Base-by-base conservation (phyloP, 2,113 vertebrate species). In the Pelmatolapia mariae region DNA sequence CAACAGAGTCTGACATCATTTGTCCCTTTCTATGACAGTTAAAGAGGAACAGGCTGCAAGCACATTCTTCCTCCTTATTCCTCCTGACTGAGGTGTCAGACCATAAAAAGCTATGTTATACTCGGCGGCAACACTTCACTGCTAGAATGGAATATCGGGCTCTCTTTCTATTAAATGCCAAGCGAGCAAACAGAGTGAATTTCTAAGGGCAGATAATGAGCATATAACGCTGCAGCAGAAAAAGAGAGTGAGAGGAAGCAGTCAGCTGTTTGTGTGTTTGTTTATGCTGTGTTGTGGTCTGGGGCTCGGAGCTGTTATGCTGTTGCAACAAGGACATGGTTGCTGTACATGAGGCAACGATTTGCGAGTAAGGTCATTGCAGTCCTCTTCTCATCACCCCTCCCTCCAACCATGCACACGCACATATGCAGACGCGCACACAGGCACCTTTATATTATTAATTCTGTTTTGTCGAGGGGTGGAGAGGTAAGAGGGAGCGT, bases 311-410 rank as follows among this genome's bases (percentile, higher is more conserved):
- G 85, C 91, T 86, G 89, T 93, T 86, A 53, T 83, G 84, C 81
- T 82, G 87, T 82, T 89, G 85, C 82, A 94, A 93, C 92, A 94
- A 94, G 93, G 94, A 93, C 89, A 91, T 88, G 83, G 82, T 89
- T 91, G 93, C 87, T 86, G 90, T 90, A 89, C 87, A 89, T 33
- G 66, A 90, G 89, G 86, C 92, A 85, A 83, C 57, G 15, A 82
- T 93, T 92, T 92, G 90, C 16, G 61, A 90, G 89, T 90, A 93
- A 96, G 93, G 94, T 95, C 94, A 91, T 83, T 59, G 91, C 36
- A 78, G 84, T 89, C 56, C 90, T 91, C 52, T 50, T 59, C 85
- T 87, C 86, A 31, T 80, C 86, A 61, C 47, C 80, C 73, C 82
- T 76, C 86, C 81, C 29, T 78, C 63, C 81, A 85, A 81, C 29